A percentile compares a stretch with the other conserved stretches of the same genome.
Conservation (phyloP, 2,113 vertebrate genomes). For the Protobothrops mucrosquamatus region DNA sequence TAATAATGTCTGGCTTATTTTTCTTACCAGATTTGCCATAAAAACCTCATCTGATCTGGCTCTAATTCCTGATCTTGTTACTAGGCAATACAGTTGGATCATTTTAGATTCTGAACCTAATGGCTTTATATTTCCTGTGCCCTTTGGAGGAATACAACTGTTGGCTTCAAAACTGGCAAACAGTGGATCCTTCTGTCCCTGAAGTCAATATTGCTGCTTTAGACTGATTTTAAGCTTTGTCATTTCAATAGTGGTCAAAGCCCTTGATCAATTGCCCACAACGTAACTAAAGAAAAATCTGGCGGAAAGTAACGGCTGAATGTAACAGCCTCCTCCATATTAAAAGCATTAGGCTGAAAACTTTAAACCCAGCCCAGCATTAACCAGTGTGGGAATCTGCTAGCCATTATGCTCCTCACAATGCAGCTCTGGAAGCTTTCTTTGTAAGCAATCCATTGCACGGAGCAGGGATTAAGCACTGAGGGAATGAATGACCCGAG, state of each 20-base stretch:
- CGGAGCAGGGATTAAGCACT: constrained; percentile 8
- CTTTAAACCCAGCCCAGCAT: background rate
- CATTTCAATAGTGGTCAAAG: background rate
- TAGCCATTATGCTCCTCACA: constrained; percentile 4
- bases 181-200: background rate
- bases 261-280: background rate
- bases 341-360: background rate
- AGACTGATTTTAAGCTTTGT: background rate
- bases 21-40: background rate
- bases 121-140: background rate
- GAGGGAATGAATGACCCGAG: background rate
- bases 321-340: background rate
- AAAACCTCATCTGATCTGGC: background rate
- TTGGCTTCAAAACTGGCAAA: background rate
- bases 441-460: background rate
- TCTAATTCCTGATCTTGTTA: background rate
- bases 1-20: background rate
- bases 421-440: background rate
- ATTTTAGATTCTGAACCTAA: background rate
- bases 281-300: background rate
- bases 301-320: background rate
- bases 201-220: background rate
- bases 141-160: background rate
- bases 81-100: background rate
- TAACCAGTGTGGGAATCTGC: constrained; percentile 3